Evolutionary conservation across 2,113 vertebrate genomes (phyloP), one percentile per base, ranked within the genome.

Genomic region (Amphiprion ocellaris): DNA sequence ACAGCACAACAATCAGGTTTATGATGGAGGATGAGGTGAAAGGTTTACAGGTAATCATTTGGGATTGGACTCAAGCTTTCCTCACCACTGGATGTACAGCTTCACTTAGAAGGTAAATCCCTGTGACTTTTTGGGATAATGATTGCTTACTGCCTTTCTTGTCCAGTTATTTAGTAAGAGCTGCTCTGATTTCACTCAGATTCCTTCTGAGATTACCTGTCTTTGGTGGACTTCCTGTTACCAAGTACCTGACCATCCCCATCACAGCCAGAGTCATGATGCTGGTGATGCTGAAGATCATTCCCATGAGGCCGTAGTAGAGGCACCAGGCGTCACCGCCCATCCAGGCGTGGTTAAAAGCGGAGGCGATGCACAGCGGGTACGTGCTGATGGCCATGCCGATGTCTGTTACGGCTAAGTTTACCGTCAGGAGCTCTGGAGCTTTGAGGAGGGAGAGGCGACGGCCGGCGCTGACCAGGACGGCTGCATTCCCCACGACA

Each of bases 371-470:
- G 65, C 91, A 92, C 26, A 94, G 85, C 1, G 92, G 93, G 41
- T 93, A 94, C 88, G 93, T 94, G 87, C 82, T 88, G 68, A 93
- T 74, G 37, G 90, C 91, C 90, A 93, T 93, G 53, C 92, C 89
- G 4, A 93, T 81, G 79, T 94, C 93, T 0, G 91, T 93, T 14
- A 93, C 4, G 0, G 92, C 92, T 60, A 92, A 46, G 72, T 93
- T 94, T 24, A 93, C 87, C 0, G 87, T 87, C 76, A 93, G 90
- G 23, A 93, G 84, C 81, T 93, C 91, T 0, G 91, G 87, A n/a
- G 91, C 78, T 81, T 90, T 93, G 30, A 94, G 87, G 17, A 33
- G 10, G 2, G 59, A 12, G 23, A 71, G 60, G 1, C 83, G 84
- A 14, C 56, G 83, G 7, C 33, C 83, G 0, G 87, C 61, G 2